Evolutionary conservation across 2,888 invertebrate genomes (phyloP).

Genomic region (Sminthurides aquaticus): DNA sequence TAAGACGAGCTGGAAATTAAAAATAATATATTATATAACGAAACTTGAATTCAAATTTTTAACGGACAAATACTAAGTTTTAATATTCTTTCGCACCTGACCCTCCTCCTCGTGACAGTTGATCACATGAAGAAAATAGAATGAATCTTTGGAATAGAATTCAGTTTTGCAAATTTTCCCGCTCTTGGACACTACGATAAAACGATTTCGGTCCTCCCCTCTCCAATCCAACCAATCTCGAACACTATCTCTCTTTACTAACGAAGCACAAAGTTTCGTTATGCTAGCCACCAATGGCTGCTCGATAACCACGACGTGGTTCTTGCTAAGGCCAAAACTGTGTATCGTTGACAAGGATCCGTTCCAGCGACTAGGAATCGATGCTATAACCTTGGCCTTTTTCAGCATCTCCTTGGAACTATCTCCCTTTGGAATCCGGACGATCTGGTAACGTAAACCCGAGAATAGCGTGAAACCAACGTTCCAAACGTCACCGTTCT

Average conservation of each 20-base stretch:
- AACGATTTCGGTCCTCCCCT: conserved; percentile 44
- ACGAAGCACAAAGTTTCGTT: conserved; percentile 27
- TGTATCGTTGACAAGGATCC: conserved; percentile 30
- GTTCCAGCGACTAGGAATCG: conserved; percentile 32
- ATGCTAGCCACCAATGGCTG: conserved; percentile 26
- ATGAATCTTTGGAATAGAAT: conserved; percentile 47
- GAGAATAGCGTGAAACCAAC: conserved; percentile 28
- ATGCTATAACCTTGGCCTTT: conserved; percentile 27
- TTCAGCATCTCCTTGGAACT: conserved; percentile 27
- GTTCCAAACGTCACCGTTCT: conserved; percentile 48
- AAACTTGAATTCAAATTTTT: conserved; percentile 1
- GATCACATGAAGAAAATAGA: conserved; percentile 52
- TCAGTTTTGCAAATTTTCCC: conserved; percentile 46
- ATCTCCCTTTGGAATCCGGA: conserved; percentile 43
- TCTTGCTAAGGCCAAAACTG: conserved; percentile 26
- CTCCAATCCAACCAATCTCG: conserved; percentile 28
- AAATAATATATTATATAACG: no score
- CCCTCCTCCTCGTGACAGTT: conserved; percentile 52
- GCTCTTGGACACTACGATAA: conserved; percentile 48
- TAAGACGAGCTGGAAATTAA: conserved; percentile 43
- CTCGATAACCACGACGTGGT: conserved; percentile 26
- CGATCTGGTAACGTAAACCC: conserved; percentile 45
- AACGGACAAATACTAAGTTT: no score
- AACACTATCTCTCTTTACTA: conserved; percentile 28
- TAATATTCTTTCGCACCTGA: conserved; percentile 41